These are phyloP conservation scores for Enoplosus armatus DNA, from an alignment of 2,797 vertebrate genomes.

Conservation along the genomic window DNA sequence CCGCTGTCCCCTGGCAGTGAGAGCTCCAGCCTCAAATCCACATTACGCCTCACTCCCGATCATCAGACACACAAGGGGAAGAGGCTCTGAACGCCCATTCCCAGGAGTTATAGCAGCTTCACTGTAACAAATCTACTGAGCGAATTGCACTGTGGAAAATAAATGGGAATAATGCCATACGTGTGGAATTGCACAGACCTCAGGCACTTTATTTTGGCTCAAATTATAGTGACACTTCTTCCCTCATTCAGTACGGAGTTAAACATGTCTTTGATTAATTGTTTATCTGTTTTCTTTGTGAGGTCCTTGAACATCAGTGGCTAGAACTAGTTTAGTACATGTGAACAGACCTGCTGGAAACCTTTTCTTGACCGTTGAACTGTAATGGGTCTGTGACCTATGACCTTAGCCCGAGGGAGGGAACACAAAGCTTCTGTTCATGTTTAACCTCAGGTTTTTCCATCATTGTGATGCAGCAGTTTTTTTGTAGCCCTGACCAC, in stretches of 20 bases:
- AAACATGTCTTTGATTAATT: constrained; percentile 1
- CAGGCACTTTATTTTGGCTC: neutral
- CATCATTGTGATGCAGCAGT: neutral
- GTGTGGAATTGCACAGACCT: neutral
- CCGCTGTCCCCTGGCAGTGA: constrained; percentile 63
- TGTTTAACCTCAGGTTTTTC: constrained; percentile 47
- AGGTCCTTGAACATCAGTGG: neutral
- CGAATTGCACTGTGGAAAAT: constrained; percentile 40
- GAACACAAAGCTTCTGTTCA: constrained; percentile 41
- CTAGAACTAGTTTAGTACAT: constrained; percentile 21
- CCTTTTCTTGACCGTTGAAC: constrained; percentile 53
- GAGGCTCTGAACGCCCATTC: constrained; percentile 60
- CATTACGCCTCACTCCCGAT: constrained; percentile 41
- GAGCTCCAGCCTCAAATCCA: constrained; percentile 46
- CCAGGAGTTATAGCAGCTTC: constrained; percentile 49
- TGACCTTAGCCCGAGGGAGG: constrained; percentile 39
- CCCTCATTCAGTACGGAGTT: neutral
- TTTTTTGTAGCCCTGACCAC: neutral
- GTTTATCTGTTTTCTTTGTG: neutral
- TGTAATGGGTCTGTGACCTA: constrained; percentile 37
- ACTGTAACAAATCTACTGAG: constrained; percentile 18
- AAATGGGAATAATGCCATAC: constrained; percentile 10
- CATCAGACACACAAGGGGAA: constrained; percentile 38
- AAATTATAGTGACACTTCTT: neutral
- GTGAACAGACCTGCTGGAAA: constrained; percentile 31